Base-by-base conservation (phyloP, 2,113 vertebrate genomes). In the Mastomys coucha region DNA sequence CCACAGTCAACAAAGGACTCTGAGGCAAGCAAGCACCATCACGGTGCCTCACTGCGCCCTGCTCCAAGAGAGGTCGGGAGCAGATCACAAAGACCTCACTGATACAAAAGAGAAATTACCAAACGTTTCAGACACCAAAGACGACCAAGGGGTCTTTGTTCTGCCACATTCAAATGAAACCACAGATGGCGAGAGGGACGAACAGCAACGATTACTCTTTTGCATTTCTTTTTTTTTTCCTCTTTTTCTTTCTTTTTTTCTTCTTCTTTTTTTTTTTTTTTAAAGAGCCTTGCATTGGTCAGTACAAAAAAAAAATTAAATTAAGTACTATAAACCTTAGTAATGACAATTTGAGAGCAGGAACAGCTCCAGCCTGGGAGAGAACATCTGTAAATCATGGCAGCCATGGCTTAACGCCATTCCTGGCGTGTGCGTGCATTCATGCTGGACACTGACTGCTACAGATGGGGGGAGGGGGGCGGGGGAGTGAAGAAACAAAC, bases 131-230 rank as follows among this genome's bases (percentile, higher is more conserved):
- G 94, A 90, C 70, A 91, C 95, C 89, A 88, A 88, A 49, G 75
- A 96, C 86, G 93, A 97, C 39, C 91, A 91, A 96, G 60, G 88
- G 92, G 51, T 94, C 86, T 96, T 97, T 97, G 96, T 98, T 98
- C 97, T 96, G 80, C 95, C 97, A 91, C 94, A 98, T 96, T 98
- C 96, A 98, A 98, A 88, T 95, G 94, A 98, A 93, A 98, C 94
- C 45, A 89, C 94, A 97, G 98, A 97, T 94, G 97, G 98, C 3
- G 63, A 80, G 39, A 22, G 91, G 94, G 97, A 75, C 91, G 97
- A 97, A 98, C 91, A 97, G 91, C 51, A 98, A 95, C 88, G 94
- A 95, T 96, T 65, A 96, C 94, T 97, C 97, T 96, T 98, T 96
- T 96, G 92, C 91, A 70, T 96, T 97, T 58, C 96, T 72, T 91